These are phyloP conservation scores for Darevskia nairensis DNA, from an alignment of 2,797 vertebrate species.

Conservation along the genomic window DNA sequence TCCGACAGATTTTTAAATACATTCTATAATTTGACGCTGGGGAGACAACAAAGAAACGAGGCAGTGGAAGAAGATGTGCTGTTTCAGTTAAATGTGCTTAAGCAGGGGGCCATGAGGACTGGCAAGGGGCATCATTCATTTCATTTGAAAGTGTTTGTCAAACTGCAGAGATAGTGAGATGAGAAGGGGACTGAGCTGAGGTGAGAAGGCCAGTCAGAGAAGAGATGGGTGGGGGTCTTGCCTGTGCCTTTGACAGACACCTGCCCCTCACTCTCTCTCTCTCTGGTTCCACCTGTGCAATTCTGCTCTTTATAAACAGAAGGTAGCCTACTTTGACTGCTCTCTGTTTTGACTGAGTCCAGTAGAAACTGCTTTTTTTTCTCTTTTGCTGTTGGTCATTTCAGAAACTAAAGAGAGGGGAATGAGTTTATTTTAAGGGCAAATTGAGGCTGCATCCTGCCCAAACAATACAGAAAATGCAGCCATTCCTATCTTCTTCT, in stretches of 20 bases:
- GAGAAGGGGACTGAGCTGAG: neutral
- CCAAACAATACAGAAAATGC: neutral
- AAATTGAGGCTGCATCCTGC: neutral
- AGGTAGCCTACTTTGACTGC: no score
- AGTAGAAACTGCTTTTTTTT: neutral
- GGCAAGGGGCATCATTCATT: neutral
- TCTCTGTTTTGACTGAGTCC: neutral
- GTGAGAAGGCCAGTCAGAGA: neutral
- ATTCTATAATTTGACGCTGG: neutral
- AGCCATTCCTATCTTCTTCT: neutral
- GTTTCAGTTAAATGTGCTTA: neutral
- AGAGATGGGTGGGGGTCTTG: no score
- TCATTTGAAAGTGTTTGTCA: neutral
- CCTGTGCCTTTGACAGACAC: neutral
- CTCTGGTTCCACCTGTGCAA: neutral
- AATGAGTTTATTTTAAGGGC: slow-evolving; percentile 3
- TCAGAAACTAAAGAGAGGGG: neutral
- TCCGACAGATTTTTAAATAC: neutral
- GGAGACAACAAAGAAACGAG: neutral
- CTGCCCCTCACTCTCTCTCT: no score
- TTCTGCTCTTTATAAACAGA: neutral
- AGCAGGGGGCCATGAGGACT: neutral
- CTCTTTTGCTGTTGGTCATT: neutral
- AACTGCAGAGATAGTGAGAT: neutral
- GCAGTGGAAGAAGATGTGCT: neutral